Conservation (phyloP, 2,113 vertebrate species). For the Planiliza haematocheilus region DNA sequence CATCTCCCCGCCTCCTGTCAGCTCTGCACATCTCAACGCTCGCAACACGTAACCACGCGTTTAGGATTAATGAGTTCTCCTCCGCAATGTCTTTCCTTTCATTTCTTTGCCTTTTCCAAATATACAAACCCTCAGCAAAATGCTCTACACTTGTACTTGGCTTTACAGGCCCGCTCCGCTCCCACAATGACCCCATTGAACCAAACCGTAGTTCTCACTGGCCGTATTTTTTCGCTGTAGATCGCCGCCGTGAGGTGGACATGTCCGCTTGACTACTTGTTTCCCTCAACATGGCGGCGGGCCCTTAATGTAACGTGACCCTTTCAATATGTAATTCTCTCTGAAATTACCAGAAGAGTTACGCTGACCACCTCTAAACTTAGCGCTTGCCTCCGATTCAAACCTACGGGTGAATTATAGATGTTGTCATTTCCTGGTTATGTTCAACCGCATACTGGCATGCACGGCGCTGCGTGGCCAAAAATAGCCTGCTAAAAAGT, state of each 20-base stretch:
- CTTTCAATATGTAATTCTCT: constrained; percentile 59
- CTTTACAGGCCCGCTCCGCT: constrained; percentile 31
- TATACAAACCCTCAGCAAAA: constrained; percentile 42
- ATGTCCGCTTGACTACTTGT: constrained; percentile 55
- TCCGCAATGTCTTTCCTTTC: constrained; percentile 15
- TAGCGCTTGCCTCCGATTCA: constrained; percentile 57
- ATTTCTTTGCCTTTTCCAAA: constrained; percentile 32
- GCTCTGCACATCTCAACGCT: not conserved
- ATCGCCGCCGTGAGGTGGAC: constrained; percentile 56
- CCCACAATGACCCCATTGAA: constrained; percentile 61
- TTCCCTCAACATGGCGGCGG: constrained; percentile 42
- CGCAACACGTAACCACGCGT: constrained; percentile 15
- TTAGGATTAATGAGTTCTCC: constrained; percentile 2
- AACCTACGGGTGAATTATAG: constrained; percentile 67
- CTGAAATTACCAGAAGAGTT: constrained; percentile 61
- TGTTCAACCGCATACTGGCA: constrained; percentile 76
- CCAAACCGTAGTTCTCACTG: constrained; percentile 41
- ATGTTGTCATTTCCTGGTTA: constrained; percentile 78
- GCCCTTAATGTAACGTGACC: constrained; percentile 64
- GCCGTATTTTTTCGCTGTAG: constrained; percentile 48
- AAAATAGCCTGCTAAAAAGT: constrained; percentile 68
- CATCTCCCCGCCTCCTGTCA: not conserved
- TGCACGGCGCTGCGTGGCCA: constrained; percentile 58
- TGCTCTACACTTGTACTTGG: constrained; percentile 44
- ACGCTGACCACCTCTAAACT: constrained; percentile 73